A percentile compares a stretch with the other conserved stretches of the same genome.
Evolutionary conservation across 1,140 invertebrate genomes (phyloP).

Genomic region (Euwallacea similis): DNA sequence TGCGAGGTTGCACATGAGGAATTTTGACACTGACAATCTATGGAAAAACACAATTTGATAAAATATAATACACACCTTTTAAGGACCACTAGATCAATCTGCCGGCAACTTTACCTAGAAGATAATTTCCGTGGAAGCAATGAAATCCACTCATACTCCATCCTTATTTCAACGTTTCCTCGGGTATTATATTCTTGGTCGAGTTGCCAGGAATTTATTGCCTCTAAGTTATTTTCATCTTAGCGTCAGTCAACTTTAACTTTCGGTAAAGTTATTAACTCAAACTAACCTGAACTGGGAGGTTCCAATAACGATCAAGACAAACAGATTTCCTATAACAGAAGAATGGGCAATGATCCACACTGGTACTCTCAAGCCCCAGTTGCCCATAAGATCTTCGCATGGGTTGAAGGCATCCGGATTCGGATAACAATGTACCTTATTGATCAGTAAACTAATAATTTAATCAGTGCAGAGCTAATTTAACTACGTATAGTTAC

Average conservation of each 20-base stretch:
- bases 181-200: no score
- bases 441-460: no score
- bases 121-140: background rate
- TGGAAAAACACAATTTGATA: background rate
- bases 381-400: constrained; percentile 89
- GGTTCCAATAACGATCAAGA: constrained; percentile 74
- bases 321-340: constrained; percentile 79
- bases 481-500: no score
- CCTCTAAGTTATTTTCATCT: no score
- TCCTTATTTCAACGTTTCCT: no score
- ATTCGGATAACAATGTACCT: constrained; percentile 72
- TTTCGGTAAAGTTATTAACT: background rate
- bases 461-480: no score
- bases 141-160: no score
- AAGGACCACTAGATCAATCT: background rate
- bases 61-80: background rate
- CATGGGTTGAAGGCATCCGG: constrained; percentile 88
- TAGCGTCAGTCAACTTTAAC: no score
- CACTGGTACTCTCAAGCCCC: constrained; percentile 73
- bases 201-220: no score
- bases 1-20: constrained; percentile 85
- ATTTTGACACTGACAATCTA: constrained; percentile 73
- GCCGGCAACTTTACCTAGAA: background rate
- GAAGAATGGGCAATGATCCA: constrained; percentile 73
- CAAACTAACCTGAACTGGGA: constrained; percentile 50